Percentiles rank a stretch among this genome's conserved stretches.
These are phyloP conservation scores for Listrodromus nycthemerus DNA, from an alignment of 2,888 invertebrate species.

Conservation along the genomic window DNA sequence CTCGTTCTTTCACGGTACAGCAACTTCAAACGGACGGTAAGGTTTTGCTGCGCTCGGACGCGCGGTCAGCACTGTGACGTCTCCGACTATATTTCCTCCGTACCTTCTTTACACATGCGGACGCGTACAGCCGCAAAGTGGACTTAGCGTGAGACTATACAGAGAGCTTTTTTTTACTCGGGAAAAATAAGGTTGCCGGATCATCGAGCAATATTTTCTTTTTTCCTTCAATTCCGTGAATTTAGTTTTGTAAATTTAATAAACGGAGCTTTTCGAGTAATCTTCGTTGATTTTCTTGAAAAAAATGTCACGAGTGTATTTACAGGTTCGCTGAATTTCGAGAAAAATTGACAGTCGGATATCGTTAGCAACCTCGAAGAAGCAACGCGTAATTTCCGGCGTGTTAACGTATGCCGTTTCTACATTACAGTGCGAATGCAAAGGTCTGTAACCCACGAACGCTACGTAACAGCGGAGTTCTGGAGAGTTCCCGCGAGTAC, in stretches of 20 bases:
- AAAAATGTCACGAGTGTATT: neutral
- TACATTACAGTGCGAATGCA: conserved; percentile 23
- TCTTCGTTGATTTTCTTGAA: neutral
- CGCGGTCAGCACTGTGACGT: conserved; percentile 29
- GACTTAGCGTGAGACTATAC: neutral
- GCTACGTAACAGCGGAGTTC: conserved; percentile 30
- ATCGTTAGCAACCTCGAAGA: neutral
- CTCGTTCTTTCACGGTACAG: conserved; percentile 54
- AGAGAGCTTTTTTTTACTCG: neutral
- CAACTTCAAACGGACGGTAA: conserved; percentile 57
- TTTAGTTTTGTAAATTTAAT: neutral
- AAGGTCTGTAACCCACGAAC: conserved; percentile 54
- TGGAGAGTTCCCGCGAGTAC: conserved; percentile 41
- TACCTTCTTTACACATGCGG: conserved; percentile 16
- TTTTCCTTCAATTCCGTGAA: neutral
- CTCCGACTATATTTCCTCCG: conserved; percentile 28
- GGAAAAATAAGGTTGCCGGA: neutral
- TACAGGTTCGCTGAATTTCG: neutral
- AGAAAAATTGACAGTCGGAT: neutral
- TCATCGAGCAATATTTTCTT: neutral
- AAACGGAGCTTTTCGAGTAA: neutral
- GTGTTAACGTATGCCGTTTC: neutral
- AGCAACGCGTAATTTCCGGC: neutral
- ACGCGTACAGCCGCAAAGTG: neutral
- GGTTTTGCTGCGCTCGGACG: conserved; percentile 44